Conservation (phyloP, 1,140 invertebrate genomes). For the Drosophila lini region DNA sequence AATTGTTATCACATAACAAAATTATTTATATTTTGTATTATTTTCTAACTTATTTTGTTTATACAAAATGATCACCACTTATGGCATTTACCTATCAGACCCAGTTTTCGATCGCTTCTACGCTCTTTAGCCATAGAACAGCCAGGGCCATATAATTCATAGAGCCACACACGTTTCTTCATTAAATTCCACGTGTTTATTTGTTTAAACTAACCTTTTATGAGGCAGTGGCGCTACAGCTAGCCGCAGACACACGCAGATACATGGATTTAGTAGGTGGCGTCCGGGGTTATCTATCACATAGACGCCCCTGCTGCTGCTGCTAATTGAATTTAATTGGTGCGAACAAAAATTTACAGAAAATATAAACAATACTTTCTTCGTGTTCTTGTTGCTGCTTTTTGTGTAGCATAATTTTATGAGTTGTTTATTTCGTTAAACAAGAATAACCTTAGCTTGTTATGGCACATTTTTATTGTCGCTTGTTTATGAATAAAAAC, state of each 20-base stretch:
- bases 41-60: not conserved
- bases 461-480: constrained; percentile 66
- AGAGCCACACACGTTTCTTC: constrained; percentile 75
- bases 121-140: not conserved
- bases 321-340: constrained; percentile 79
- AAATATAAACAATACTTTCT: constrained; percentile 68
- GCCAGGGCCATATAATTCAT: constrained; percentile 37
- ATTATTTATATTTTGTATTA: not conserved
- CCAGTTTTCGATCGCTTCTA: not conserved
- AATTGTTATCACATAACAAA: too few species aligned
- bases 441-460: constrained; percentile 68
- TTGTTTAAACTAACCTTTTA: constrained; percentile 80
- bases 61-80: constrained; percentile 7
- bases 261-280: constrained; percentile 20
- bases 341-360: constrained; percentile 69
- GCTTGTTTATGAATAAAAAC: constrained; percentile 65
- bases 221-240: constrained; percentile 69
- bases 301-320: constrained; percentile 29
- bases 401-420: constrained; percentile 68
- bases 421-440: constrained; percentile 77
- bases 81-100: constrained; percentile 30
- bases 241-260: constrained; percentile 47
- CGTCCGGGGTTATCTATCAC: constrained; percentile 42
- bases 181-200: constrained; percentile 79
- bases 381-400: constrained; percentile 42